Base-by-base conservation (phyloP, 2,797 vertebrate species). In the Champsocephalus esox region DNA sequence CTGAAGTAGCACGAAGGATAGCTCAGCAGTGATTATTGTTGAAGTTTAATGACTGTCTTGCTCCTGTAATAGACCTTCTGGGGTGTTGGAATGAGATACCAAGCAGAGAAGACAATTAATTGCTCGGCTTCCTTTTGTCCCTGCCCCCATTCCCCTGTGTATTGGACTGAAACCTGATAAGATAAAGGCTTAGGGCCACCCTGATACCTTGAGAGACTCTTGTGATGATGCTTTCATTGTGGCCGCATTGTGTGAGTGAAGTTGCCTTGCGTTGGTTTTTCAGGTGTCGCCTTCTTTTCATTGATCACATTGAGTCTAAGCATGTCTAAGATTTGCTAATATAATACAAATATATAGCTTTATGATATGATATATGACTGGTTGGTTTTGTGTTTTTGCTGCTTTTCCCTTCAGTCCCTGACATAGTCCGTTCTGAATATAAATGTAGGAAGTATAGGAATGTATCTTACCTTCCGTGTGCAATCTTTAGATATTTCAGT, bases 81-180 rank as follows among this genome's bases (percentile, higher is more conserved):
- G 93, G 92, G 86, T 92, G 93, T 87, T 93, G 90, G 94, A 95
- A 94, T 93, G 89, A 94, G 93, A 95, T 94, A 92, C 92, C 92
- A 94, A 92, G 90, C 88, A 91, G 88, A 92, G 91, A 94, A 93
- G 88, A 94, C 92, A 94, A 95, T 95, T 94, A 95, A 95, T 94
- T 95, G 94, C 94, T 93, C 93, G 91, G 90, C 89, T 94, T 94
- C 90, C 88, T 88, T 92, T 92, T 89, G 88, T 93, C 87, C 86
- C 87, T 79, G 55, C 88, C 88, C 77, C 68, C 77, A 83, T 82
- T 75, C 88, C 76, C 85, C 59, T 89, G 92, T 87, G 90, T 87
- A 86, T 89, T 92, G 87, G 83, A 85, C 88, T 89, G 88, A 89
- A 90, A 90, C 87, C 85, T 92, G 93, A 94, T 94, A 94, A 94